Conservation (phyloP, 2,113 vertebrate species). For the Lepidothrix coronata region DNA sequence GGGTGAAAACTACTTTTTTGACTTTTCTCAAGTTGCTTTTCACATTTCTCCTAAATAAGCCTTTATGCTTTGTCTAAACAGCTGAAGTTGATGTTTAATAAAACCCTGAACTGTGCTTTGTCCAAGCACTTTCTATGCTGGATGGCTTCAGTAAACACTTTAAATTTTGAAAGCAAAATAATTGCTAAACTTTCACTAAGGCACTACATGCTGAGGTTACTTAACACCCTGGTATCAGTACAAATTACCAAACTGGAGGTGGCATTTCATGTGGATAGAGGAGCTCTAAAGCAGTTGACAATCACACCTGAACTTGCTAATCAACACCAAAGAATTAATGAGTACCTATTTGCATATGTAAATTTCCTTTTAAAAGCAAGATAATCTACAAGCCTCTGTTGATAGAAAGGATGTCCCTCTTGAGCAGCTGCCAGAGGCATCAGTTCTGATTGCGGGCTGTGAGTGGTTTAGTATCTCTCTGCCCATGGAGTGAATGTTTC, state of each 20-base stretch:
- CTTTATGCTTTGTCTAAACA: conserved; percentile 32
- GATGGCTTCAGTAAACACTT: conserved; percentile 21
- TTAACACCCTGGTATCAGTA: neutral
- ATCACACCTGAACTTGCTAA: conserved; percentile 29
- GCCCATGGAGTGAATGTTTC: neutral
- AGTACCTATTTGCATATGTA: conserved; percentile 25
- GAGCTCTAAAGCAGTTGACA: neutral
- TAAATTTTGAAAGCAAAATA: neutral
- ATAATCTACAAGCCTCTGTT: neutral
- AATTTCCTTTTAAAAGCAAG: neutral
- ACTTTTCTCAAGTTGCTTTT: conserved; percentile 21
- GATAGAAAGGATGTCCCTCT: neutral
- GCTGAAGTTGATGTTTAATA: neutral
- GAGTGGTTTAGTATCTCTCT: neutral
- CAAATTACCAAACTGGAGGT: neutral
- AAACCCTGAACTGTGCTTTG: neutral
- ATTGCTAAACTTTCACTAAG: conserved; percentile 17
- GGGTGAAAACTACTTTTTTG: conserved; percentile 40
- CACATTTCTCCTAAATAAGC: conserved; percentile 24
- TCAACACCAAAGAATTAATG: conserved; percentile 15
- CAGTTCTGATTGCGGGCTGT: neutral
- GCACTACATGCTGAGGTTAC: neutral
- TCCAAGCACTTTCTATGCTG: neutral
- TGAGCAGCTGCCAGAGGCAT: neutral
- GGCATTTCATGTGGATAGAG: neutral